Conservation (phyloP, 2,113 vertebrate genomes). For the Balaeniceps rex region DNA sequence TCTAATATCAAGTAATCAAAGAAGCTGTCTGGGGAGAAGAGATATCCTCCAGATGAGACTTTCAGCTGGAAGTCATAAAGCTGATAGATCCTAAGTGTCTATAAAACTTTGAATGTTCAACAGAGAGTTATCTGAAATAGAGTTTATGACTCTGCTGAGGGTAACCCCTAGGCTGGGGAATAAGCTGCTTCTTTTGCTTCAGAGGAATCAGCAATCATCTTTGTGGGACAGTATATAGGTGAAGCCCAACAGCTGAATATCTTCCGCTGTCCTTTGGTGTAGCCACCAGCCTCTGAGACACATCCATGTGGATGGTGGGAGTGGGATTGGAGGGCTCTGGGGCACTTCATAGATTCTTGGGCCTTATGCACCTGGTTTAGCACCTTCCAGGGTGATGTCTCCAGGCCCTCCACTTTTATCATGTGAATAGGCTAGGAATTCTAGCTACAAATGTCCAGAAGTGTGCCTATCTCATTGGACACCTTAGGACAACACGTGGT, state of each 20-base stretch:
- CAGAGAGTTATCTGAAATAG: neutral
- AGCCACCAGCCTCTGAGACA: neutral
- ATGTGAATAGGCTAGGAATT: neutral
- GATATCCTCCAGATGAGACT: neutral
- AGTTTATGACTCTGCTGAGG: neutral
- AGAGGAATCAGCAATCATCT: neutral
- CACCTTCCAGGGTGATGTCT: neutral
- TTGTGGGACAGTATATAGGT: neutral
- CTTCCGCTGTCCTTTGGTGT: neutral
- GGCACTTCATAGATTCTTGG: neutral
- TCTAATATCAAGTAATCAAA: neutral
- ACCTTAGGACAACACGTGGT: neutral
- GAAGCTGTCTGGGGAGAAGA: neutral
- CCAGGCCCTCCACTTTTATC: neutral
- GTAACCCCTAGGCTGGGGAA: neutral
- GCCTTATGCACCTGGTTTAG: neutral
- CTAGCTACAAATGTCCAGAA: neutral
- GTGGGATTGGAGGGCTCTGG: neutral
- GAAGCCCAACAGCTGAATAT: neutral
- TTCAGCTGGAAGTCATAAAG: neutral
- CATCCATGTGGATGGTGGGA: rapidly evolving
- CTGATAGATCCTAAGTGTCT: neutral
- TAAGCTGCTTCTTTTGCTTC: neutral
- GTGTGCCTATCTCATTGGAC: neutral
- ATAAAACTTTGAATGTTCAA: neutral